Percentiles rank a stretch among this genome's conserved stretches.
Evolutionary conservation across 2,113 vertebrate genomes (phyloP).

Genomic region (Pollachius pollachius): DNA sequence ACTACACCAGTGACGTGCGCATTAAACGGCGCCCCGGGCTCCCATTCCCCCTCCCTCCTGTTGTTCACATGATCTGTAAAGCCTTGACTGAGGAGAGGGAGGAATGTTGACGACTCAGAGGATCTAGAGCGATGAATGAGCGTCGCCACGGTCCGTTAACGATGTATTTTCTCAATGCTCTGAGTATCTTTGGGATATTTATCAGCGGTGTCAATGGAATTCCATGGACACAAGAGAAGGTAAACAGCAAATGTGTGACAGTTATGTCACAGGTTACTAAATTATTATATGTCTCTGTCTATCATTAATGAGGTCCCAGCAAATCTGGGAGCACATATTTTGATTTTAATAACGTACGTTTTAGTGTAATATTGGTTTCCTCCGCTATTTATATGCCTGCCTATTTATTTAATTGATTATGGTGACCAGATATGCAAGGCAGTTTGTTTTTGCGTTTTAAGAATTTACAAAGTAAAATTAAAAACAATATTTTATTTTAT

Average conservation of each 20-base stretch:
- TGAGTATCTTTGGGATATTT: conserved; percentile 40
- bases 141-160: conserved; percentile 17
- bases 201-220: conserved; percentile 42
- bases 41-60: conserved; percentile 52
- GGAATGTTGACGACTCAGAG: conserved; percentile 42
- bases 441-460: too few species aligned
- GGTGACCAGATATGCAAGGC: too few species aligned
- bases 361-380: background rate
- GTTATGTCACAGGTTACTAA: background rate
- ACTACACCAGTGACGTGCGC: background rate
- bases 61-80: conserved; percentile 72
- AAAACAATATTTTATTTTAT: too few species aligned
- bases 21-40: conserved; percentile 29
- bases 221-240: conserved; percentile 74
- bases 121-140: conserved; percentile 39
- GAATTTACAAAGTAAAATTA: too few species aligned
- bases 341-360: background rate
- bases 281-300: background rate
- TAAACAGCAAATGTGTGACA: conserved; percentile 25
- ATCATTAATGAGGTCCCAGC: background rate
- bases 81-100: conserved; percentile 34
- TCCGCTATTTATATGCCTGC: too few species aligned
- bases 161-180: conserved; percentile 41
- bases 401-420: too few species aligned
- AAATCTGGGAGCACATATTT: background rate